phyloP scores from a whole-genome alignment of 1,140 invertebrate species.

The Homalodisca vitripennis region DNA sequence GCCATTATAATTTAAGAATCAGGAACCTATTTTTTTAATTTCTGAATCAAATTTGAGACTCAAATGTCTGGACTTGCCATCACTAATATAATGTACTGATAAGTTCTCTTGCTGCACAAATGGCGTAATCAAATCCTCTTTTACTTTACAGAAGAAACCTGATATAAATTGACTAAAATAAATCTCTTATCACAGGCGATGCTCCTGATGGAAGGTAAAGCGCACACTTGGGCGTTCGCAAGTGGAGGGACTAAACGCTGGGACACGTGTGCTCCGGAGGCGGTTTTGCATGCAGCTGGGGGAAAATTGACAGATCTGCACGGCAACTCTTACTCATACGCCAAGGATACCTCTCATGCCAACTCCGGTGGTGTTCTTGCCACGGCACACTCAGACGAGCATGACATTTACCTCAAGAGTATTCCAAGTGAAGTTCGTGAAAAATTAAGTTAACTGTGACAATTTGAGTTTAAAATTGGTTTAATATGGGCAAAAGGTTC shows the following conservation, averaged over 20 bases:
- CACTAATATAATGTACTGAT: no score
- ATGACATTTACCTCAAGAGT: slow-evolving; percentile 62
- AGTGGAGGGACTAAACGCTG: slow-evolving; percentile 95
- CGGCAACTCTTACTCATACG: slow-evolving; percentile 80
- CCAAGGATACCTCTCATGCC: slow-evolving; percentile 58
- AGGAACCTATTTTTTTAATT: no score
- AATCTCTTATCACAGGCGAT: slow-evolving; percentile 82
- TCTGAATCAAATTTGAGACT: no score
- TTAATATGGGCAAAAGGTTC: no score
- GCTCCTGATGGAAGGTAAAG: slow-evolving; percentile 89
- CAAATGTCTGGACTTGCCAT: no score
- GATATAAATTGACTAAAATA: no score
- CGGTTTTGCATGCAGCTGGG: slow-evolving; percentile 78
- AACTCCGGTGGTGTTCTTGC: slow-evolving; percentile 89
- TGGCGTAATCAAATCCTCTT: no score
- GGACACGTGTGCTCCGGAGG: slow-evolving; percentile 98
- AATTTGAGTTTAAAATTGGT: no score
- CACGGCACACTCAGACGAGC: slow-evolving; percentile 62
- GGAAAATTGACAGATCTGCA: slow-evolving; percentile 88
- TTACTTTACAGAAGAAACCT: no score
- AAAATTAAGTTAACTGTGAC: slow-evolving; percentile 38
- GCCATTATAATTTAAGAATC: no score
- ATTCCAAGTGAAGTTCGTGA: slow-evolving; percentile 60
- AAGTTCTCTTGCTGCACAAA: no score
- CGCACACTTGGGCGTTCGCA: slow-evolving; percentile 96